phyloP scores from a whole-genome alignment of 2,113 vertebrate species.

The Rallus limicola region DNA sequence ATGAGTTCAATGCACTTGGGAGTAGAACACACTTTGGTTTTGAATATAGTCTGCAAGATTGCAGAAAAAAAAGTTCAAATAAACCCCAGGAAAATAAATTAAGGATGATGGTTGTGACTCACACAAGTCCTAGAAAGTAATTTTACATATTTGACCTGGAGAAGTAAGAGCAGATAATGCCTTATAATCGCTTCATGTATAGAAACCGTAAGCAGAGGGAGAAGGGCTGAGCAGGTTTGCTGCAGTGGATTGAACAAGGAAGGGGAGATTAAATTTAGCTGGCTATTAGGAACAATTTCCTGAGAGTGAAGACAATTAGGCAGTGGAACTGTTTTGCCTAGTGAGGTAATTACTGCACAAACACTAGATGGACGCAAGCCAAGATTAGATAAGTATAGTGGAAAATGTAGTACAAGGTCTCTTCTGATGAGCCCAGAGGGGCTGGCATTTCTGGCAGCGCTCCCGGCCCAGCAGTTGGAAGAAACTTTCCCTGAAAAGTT shows the following conservation, averaged over 20 bases:
- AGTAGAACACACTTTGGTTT: neutral
- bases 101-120: neutral
- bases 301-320: slow-evolving; percentile 63
- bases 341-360: slow-evolving; percentile 69
- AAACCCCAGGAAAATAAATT: neutral
- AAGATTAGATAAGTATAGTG: slow-evolving; percentile 67
- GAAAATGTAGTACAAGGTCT: slow-evolving; percentile 65
- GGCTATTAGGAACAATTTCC: slow-evolving; percentile 64
- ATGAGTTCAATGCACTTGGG: neutral
- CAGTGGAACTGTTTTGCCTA: slow-evolving; percentile 66
- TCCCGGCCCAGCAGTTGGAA: neutral
- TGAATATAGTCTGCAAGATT: rapidly evolving
- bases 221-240: neutral
- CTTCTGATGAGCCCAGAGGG: slow-evolving; percentile 54
- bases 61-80: neutral
- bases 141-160: neutral
- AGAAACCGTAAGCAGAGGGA: neutral
- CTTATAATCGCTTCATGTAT: rapidly evolving
- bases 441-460: neutral
- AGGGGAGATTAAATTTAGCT: slow-evolving; percentile 59
- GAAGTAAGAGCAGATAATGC: neutral
- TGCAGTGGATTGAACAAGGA: rapidly evolving
- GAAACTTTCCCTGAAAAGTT: slow-evolving; percentile 9
- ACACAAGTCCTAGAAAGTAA: neutral
- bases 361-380: slow-evolving; percentile 44